These are phyloP conservation scores for Syngnathus typhle DNA, from an alignment of 2,113 vertebrate species.

Conservation along the genomic window DNA sequence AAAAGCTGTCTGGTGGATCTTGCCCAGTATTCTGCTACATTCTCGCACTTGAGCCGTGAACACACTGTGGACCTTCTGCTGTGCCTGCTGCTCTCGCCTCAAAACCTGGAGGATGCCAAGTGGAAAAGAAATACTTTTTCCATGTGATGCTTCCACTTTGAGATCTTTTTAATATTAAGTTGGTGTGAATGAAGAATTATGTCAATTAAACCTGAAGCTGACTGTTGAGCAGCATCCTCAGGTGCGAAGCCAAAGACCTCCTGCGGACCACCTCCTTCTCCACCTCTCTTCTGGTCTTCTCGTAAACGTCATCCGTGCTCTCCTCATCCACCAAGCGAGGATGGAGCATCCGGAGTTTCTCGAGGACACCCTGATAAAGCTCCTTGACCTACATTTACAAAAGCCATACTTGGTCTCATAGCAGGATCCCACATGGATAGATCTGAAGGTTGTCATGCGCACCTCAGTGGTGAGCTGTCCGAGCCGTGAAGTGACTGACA, in stretches of 20 bases:
- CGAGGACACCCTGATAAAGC: conserved; percentile 68
- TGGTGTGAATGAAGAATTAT: background rate
- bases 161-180: too few relatives aligned
- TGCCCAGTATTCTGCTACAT: conserved; percentile 45
- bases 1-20: conserved; percentile 18
- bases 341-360: conserved; percentile 66
- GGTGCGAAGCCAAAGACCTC: conserved; percentile 63
- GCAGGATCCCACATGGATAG: too few relatives aligned
- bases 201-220: conserved; percentile 60
- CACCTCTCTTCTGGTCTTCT: conserved; percentile 61
- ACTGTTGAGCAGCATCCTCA: conserved; percentile 63
- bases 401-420: background rate
- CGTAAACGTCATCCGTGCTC: conserved; percentile 33
- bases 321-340: conserved; percentile 30
- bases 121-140: background rate
- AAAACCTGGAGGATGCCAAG: conserved; percentile 39
- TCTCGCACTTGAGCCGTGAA: conserved; percentile 51
- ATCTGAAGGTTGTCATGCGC: background rate
- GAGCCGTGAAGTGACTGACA: conserved; percentile 75
- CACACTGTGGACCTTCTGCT: conserved; percentile 40
- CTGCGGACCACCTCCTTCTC: conserved; percentile 72
- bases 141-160: background rate
- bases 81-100: conserved; percentile 49
- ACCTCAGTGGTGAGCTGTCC: conserved; percentile 82
- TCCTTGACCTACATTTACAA: conserved; percentile 75